Evolutionary conservation across 1,140 invertebrate genomes (phyloP), one percentile per base, ranked within the genome.

Genomic region (Rhizoglyphus robini): DNA sequence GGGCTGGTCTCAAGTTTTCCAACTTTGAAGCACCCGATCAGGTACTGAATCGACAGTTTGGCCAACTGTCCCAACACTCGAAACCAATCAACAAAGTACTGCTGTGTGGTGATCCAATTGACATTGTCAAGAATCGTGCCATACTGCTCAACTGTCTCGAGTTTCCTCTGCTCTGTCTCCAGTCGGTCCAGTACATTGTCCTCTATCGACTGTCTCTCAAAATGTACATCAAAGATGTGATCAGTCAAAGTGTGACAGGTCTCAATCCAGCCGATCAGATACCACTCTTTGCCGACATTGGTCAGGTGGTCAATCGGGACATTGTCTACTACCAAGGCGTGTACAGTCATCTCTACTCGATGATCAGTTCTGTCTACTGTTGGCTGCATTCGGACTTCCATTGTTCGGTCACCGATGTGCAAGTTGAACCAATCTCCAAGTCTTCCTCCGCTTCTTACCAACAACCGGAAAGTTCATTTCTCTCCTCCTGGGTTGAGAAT

Each of bases 91-190:
- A 34, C 2, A 15, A 3, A 2, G 31, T 29, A 38, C n/a, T n/a
- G 29, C n/a, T 60, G n/a, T 11, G 36, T n/a, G 29, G 29, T n/a
- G 27, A 60, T 3, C 27, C n/a, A 32, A 46, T 60, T 18, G 58
- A 60, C 29, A 15, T 60, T 15, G 15, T 2, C 11, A 60, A 60
- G 30, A 60, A 60, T 46, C 58, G 58, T 46, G 8, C 15, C 27
- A 60, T 60, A 23, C 27, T 60, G 2, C 29, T 60, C 29, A 60
- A 60, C 29, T 60, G 15, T 13, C 15, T 60, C 15, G 29, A 60
- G 3, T 60, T 60, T 60, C 58, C 58, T n/a, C 36, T 60, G 13
- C 3, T 15, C 27, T 60, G 29, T 46, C 58, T 60, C 27, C n/a
- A 15, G 13, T 29, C 58, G 3, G 30, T 32, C 27, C n/a, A 32